These are phyloP conservation scores for Drosophila setifemur DNA, from an alignment of 1,140 invertebrate species.

Conservation along the genomic window DNA sequence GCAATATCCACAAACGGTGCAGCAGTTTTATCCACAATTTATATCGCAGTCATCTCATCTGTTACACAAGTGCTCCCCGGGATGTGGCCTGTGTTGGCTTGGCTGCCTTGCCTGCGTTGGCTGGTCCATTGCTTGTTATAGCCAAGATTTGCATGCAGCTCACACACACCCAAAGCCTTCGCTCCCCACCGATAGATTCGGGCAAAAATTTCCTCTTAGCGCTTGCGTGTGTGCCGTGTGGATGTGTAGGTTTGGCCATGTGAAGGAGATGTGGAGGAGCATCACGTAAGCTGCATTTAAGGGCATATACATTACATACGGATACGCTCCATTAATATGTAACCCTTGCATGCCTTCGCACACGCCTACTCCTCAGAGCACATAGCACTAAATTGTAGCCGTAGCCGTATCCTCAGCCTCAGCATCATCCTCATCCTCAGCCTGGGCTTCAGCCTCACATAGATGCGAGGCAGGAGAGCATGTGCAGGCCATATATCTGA, in stretches of 20 bases:
- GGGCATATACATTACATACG: slow-evolving; percentile 77
- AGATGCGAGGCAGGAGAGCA: slow-evolving; percentile 16
- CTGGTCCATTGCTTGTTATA: slow-evolving; percentile 62
- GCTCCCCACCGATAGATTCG: slow-evolving; percentile 61
- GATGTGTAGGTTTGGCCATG: background rate
- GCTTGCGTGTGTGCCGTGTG: background rate
- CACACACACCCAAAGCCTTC: slow-evolving; percentile 30
- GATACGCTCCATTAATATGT: slow-evolving; percentile 80
- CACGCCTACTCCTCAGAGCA: slow-evolving; percentile 52
- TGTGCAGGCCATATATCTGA: slow-evolving; percentile 62
- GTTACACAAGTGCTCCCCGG: slow-evolving; percentile 57
- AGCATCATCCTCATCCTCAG: background rate
- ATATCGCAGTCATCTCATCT: slow-evolving; percentile 76
- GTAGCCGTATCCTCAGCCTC: background rate
- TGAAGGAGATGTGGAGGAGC: slow-evolving; percentile 33
- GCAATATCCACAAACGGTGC: slow-evolving; percentile 77
- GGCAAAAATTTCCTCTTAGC: slow-evolving; percentile 47
- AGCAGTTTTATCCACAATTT: slow-evolving; percentile 78
- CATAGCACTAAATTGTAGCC: slow-evolving; percentile 52
- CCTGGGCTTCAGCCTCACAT: background rate
- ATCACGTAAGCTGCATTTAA: slow-evolving; percentile 77
- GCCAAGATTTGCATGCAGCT: slow-evolving; percentile 77
- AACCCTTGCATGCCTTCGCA: slow-evolving; percentile 64
- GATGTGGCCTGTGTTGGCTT: slow-evolving; percentile 12
- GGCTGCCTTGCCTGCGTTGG: slow-evolving; percentile 22